Evolutionary conservation across 2,113 vertebrate genomes (phyloP).

Genomic region (Diglossa brunneiventris): DNA sequence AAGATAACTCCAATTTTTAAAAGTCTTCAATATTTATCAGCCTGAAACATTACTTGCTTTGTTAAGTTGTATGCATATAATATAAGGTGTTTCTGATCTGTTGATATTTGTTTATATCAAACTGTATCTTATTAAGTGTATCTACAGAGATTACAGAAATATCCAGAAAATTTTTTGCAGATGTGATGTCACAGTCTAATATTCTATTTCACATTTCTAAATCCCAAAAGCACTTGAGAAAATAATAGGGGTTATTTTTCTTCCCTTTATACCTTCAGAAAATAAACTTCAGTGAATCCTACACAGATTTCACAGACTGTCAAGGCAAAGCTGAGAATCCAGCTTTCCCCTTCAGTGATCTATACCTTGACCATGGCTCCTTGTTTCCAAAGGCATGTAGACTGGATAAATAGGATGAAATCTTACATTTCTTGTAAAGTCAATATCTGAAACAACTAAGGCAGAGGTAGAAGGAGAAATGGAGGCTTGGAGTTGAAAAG

Average conservation of each 20-base stretch:
- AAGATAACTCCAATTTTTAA: neutral
- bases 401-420: neutral
- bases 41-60: neutral
- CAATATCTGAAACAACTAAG: neutral
- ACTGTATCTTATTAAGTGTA: neutral
- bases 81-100: neutral
- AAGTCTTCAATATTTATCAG: neutral
- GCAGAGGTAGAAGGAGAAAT: neutral
- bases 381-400: neutral
- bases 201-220: constrained; percentile 4
- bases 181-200: neutral
- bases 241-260: neutral
- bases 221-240: neutral
- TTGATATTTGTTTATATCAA: neutral
- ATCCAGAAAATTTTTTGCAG: neutral
- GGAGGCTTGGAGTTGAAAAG: neutral
- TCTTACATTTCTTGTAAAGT: neutral
- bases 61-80: neutral
- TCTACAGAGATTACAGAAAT: neutral
- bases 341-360: neutral
- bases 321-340: neutral
- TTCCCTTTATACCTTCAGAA: neutral
- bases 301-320: neutral
- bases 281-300: neutral
- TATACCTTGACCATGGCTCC: neutral